Evolutionary conservation across 2,797 vertebrate species (phyloP).

Genomic region (Typhlichthys eigenmanni): DNA sequence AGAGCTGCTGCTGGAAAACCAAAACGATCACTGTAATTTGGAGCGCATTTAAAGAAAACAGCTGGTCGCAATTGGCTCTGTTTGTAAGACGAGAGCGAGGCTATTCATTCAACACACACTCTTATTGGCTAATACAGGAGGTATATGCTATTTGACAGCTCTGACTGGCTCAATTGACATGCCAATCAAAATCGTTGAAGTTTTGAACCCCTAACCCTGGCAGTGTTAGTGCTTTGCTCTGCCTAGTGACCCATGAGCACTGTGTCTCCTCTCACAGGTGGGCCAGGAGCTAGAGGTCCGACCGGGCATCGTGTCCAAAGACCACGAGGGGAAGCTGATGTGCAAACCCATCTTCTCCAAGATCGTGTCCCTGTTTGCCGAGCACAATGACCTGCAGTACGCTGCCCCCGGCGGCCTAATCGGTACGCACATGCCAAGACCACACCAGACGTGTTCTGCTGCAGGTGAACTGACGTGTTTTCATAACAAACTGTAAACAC

Average conservation of each 20-base stretch:
- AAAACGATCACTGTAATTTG: too few species aligned
- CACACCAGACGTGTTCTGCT: neutral
- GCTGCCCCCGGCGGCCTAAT: constrained; percentile 97
- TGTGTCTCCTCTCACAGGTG: constrained; percentile 77
- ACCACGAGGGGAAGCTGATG: constrained; percentile 98
- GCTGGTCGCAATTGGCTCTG: too few species aligned
- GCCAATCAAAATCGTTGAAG: too few species aligned
- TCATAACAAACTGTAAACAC: neutral
- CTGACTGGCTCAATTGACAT: too few species aligned
- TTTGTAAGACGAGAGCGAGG: too few species aligned
- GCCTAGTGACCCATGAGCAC: neutral
- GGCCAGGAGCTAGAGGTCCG: constrained; percentile 97
- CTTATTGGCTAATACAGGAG: too few species aligned
- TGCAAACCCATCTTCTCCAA: constrained; percentile 99
- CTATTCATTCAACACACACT: too few species aligned
- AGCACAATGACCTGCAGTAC: constrained; percentile 97
- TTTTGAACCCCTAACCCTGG: neutral
- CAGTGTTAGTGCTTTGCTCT: neutral
- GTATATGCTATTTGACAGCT: too few species aligned
- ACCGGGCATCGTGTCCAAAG: constrained; percentile 97
- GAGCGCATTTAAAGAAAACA: too few species aligned
- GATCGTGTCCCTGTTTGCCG: constrained; percentile 97
- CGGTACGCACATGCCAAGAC: constrained; percentile 70
- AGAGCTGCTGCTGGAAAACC: too few species aligned
- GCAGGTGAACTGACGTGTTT: too few species aligned